Evolutionary conservation across 30 jellyfish, hydroid and myxozoan genomes (phyloP).

Genomic region (Nemopilema nomurai): DNA sequence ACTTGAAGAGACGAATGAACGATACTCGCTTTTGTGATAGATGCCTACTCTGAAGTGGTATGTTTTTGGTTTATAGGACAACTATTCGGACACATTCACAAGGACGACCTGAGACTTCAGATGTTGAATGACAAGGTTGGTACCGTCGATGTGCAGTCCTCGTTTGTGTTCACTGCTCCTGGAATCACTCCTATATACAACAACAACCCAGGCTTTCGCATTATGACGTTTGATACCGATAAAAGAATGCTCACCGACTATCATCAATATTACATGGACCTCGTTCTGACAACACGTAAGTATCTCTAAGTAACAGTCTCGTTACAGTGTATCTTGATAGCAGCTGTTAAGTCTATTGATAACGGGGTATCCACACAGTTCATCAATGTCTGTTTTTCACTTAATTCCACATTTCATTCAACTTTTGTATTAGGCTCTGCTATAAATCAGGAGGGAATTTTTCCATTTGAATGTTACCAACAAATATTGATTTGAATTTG

Average conservation of each 20-base stretch:
- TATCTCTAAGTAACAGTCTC: not conserved
- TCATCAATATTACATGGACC: slow-evolving; percentile 77
- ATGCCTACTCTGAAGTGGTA: no score
- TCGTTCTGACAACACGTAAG: slow-evolving; percentile 82
- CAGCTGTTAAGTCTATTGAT: not conserved
- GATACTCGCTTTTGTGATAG: no score
- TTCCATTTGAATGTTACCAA: no score
- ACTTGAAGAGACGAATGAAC: no score
- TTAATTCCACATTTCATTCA: no score
- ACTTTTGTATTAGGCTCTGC: no score
- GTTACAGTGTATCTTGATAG: not conserved
- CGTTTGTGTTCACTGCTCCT: slow-evolving; percentile 72
- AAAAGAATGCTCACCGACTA: slow-evolving; percentile 61
- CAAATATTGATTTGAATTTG: no score
- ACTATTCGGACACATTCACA: slow-evolving; percentile 88
- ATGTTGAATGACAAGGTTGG: slow-evolving; percentile 17
- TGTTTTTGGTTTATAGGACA: slow-evolving; percentile 84
- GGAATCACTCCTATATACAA: slow-evolving; percentile 81
- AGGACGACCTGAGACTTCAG: slow-evolving; percentile 71
- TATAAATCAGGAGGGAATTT: no score
- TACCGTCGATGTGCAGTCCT: not conserved
- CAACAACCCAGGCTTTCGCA: slow-evolving; percentile 88
- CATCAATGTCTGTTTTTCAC: no score
- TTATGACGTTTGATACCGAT: slow-evolving; percentile 50
- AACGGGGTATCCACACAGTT: no score